Percentiles rank a stretch among this genome's conserved stretches.
phyloP scores from a whole-genome alignment of 2,888 invertebrate genomes.

The Drosophila engyochracea region DNA sequence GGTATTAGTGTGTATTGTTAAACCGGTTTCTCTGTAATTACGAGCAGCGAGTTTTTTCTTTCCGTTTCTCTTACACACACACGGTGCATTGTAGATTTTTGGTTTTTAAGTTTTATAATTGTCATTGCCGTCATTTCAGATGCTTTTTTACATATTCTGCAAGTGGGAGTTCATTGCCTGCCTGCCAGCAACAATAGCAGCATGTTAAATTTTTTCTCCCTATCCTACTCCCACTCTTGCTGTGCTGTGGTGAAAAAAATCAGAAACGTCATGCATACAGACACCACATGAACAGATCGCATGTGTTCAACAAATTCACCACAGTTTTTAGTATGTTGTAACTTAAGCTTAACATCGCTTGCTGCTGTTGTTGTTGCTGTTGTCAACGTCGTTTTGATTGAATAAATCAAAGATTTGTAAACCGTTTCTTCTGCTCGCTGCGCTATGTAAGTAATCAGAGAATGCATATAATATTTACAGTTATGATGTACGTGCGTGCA shows the following conservation, averaged over 20 bases:
- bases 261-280: slow-evolving; percentile 4
- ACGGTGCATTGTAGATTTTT: slow-evolving; percentile 32
- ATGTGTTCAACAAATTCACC: slow-evolving; percentile 41
- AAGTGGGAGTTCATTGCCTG: slow-evolving; percentile 41
- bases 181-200: slow-evolving; percentile 18
- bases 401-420: slow-evolving; percentile 62
- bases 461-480: slow-evolving; percentile 46
- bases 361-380: slow-evolving; percentile 8
- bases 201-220: slow-evolving; percentile 27
- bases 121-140: slow-evolving; percentile 8
- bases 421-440: slow-evolving; percentile 38
- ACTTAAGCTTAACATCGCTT: slow-evolving; percentile 39
- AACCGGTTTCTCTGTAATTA: slow-evolving; percentile 57
- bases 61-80: slow-evolving; percentile 8
- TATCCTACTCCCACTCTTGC: slow-evolving; percentile 31
- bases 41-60: slow-evolving; percentile 31
- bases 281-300: slow-evolving; percentile 2
- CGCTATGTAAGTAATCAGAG: slow-evolving; percentile 24
- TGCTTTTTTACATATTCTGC: slow-evolving; percentile 14
- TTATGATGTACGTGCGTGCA: slow-evolving; percentile 30
- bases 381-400: slow-evolving; percentile 52
- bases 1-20: slow-evolving; percentile 33
- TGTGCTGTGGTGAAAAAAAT: slow-evolving; percentile 43
- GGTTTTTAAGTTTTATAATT: slow-evolving; percentile 14
- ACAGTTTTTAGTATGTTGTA: slow-evolving; percentile 56